Evolutionary conservation across 2,888 invertebrate genomes (phyloP).

Genomic region (Neocrepidodera transversa): DNA sequence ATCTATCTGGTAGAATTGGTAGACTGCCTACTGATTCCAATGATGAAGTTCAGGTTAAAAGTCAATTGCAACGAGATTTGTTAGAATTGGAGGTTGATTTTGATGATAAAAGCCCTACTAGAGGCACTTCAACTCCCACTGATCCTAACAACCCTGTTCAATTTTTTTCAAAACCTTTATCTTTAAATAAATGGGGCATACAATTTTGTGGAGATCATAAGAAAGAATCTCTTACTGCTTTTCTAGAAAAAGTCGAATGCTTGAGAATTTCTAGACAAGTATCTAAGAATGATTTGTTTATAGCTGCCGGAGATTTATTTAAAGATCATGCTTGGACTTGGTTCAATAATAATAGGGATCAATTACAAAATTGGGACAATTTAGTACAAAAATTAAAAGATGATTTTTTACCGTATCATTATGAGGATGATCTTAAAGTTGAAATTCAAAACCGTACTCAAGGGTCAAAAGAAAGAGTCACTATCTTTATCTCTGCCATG

Average conservation of each 20-base stretch:
- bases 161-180: too few relatives aligned
- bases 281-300: slow-evolving; percentile 13
- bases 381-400: slow-evolving; percentile 14
- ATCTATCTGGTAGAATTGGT: too few relatives aligned
- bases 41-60: too few relatives aligned
- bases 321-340: slow-evolving; percentile 24
- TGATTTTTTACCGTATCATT: slow-evolving; percentile 23
- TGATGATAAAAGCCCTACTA: too few relatives aligned
- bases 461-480: slow-evolving; percentile 16
- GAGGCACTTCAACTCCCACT: too few relatives aligned
- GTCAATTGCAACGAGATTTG: too few relatives aligned
- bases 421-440: slow-evolving; percentile 12
- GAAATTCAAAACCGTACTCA: slow-evolving; percentile 22
- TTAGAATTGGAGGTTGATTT: too few relatives aligned
- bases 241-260: slow-evolving; percentile 22
- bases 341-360: slow-evolving; percentile 16
- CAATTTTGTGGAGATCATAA: slow-evolving; percentile 12
- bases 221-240: slow-evolving; percentile 22
- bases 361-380: too few relatives aligned
- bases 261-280: slow-evolving; percentile 15
- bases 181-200: slow-evolving; percentile 26
- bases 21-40: too few relatives aligned
- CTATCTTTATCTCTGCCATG: too few relatives aligned
- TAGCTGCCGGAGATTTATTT: slow-evolving; percentile 23
- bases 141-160: too few relatives aligned